Conservation (phyloP, 2,113 vertebrate species). For the Lycaon pictus region DNA sequence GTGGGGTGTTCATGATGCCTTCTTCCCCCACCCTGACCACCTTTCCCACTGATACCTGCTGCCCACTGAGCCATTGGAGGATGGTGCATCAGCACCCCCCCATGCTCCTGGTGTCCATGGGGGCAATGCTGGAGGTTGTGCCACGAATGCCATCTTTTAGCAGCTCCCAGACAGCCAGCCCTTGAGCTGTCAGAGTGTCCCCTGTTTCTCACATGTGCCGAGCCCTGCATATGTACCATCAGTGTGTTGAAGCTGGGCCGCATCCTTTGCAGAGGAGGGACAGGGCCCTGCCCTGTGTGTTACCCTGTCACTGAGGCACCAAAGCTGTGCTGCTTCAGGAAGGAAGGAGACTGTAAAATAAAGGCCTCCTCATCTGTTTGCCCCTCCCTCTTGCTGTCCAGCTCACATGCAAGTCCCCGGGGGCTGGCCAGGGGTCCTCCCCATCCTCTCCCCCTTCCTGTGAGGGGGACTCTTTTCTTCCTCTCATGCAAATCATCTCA, state of each 20-base stretch:
- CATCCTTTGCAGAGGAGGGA: not conserved
- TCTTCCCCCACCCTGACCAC: not conserved
- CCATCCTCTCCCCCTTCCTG: not conserved
- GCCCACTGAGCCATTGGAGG: not conserved
- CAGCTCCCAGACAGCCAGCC: not conserved
- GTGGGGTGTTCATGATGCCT: not conserved
- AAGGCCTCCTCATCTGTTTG: not conserved
- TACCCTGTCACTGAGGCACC: not conserved
- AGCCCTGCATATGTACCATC: not conserved
- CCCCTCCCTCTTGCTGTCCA: not conserved
- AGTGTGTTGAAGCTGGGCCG: not conserved
- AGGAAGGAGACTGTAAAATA: not conserved
- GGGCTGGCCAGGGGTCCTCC: not conserved
- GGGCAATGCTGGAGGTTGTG: not conserved
- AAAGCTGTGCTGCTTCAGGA: not conserved
- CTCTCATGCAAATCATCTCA: constrained; percentile 28
- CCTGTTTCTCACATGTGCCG: not conserved
- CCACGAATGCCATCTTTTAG: not conserved
- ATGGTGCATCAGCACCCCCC: not conserved
- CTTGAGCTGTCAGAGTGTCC: not conserved
- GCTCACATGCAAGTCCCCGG: not conserved
- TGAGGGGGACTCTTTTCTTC: not conserved
- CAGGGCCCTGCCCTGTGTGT: not conserved
- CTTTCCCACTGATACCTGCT: not conserved
- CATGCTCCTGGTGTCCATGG: not conserved